Base-by-base conservation (phyloP, 2,113 vertebrate species). In the Microcebus griseorufus region DNA sequence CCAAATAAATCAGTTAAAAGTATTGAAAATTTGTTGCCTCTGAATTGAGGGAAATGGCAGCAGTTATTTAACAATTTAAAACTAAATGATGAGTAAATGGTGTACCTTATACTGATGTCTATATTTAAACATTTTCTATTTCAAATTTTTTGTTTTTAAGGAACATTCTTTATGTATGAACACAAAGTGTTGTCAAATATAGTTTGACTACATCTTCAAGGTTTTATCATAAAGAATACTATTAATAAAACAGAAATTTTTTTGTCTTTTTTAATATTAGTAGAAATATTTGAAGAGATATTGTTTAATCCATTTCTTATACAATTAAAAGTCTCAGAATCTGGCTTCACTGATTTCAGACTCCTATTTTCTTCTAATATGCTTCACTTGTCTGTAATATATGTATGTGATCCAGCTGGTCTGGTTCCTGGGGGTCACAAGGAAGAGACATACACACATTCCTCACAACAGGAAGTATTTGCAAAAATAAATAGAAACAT, bases 401-500 rank as follows among this genome's bases (percentile, higher is more conserved):
- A 37, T 80, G 9, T 45, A 70, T 80, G 6, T 45, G 62, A 64
- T 64, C 45, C 27, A 62, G 62, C 39, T 70, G 79, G 17, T 34
- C 62, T 53, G 53, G 29, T 11, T 72, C 67, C 37, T 73, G 53
- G 7, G 34, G 81, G 81, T 86, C 80, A 93, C 29, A 86, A 53
- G 45, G 32, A 93, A 80, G n/a, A 53, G 32, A 69, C 53, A 84
- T 5, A 70, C 11, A 85, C 64, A 85, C 27, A 86, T 73, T 80
- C 81, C 45, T 86, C 81, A 72, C 65, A 73, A 55, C 13, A 81
- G 64, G 80, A 90, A 86, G 80, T 67, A 45, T 45, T 37, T 86
- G 73, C 55, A 94, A 65, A 42, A 96, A 79, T 48, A 80, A 90
- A 79, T 23, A 93, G 39, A 27, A 93, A 86, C 72, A 79, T 55